Conservation (phyloP, 2,888 invertebrate genomes). For the Aspidapion aeneum region DNA sequence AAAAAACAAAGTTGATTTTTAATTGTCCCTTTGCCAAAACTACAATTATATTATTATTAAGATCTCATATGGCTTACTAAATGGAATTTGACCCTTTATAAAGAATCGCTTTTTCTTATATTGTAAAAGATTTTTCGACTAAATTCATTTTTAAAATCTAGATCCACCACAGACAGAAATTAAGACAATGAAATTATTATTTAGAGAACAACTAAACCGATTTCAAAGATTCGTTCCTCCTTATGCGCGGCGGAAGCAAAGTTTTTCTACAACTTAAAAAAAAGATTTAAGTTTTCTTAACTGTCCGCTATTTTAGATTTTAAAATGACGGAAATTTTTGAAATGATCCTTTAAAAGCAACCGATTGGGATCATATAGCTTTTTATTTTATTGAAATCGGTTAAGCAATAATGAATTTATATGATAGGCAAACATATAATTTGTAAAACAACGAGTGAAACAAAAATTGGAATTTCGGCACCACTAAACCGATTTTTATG, state of each 20-base stretch:
- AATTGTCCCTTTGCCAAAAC: no score
- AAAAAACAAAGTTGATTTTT: no score
- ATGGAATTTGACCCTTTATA: background rate
- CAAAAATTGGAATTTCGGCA: background rate
- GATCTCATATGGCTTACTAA: background rate
- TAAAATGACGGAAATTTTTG: background rate
- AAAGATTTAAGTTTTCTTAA: background rate
- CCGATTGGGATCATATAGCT: background rate
- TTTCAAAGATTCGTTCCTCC: background rate
- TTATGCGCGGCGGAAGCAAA: background rate
- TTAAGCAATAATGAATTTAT: background rate
- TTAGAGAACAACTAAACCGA: background rate
- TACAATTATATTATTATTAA: no score
- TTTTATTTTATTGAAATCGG: background rate
- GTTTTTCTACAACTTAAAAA: background rate
- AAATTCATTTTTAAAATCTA: no score
- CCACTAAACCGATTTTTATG: background rate
- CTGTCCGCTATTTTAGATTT: background rate
- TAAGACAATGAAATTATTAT: background rate
- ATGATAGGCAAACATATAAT: background rate
- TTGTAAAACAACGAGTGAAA: background rate
- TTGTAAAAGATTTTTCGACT: no score
- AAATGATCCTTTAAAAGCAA: background rate
- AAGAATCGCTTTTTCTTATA: background rate
- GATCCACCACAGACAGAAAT: no score